Conservation (phyloP, 2,888 invertebrate genomes). For the Plusia festucae region DNA sequence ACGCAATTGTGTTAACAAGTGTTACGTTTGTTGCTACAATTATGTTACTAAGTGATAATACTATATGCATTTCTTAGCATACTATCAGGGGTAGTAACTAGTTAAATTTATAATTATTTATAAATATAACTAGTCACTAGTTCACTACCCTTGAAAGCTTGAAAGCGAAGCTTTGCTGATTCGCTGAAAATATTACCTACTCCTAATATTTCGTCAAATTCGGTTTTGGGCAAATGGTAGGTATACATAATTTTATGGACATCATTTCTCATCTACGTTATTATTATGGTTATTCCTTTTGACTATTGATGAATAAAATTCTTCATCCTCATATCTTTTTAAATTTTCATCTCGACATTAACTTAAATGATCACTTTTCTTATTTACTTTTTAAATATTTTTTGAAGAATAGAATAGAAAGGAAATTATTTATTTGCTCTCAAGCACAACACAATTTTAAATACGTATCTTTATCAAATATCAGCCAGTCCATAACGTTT, state of each 20-base stretch:
- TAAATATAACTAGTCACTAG: too few species aligned
- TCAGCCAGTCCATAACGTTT: constrained; percentile 15
- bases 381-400: too few species aligned
- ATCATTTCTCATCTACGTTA: background rate
- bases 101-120: background rate
- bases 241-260: background rate
- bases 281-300: background rate
- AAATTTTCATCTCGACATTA: too few species aligned
- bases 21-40: constrained; percentile 33
- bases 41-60: constrained; percentile 47
- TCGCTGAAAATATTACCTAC: too few species aligned
- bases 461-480: too few species aligned
- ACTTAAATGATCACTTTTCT: background rate
- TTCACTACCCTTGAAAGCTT: too few species aligned
- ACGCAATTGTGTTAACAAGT: constrained; percentile 33
- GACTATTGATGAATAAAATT: background rate
- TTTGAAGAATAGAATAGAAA: background rate
- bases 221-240: background rate
- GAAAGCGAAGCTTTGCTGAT: too few species aligned
- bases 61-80: constrained; percentile 19
- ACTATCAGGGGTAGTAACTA: background rate
- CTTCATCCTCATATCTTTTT: too few species aligned
- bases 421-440: too few species aligned
- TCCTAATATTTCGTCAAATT: background rate
- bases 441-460: too few species aligned